A percentile compares a stretch with the other conserved stretches of the same genome.
phyloP scores from a whole-genome alignment of 2,113 vertebrate species.

The Callaeas wilsoni region DNA sequence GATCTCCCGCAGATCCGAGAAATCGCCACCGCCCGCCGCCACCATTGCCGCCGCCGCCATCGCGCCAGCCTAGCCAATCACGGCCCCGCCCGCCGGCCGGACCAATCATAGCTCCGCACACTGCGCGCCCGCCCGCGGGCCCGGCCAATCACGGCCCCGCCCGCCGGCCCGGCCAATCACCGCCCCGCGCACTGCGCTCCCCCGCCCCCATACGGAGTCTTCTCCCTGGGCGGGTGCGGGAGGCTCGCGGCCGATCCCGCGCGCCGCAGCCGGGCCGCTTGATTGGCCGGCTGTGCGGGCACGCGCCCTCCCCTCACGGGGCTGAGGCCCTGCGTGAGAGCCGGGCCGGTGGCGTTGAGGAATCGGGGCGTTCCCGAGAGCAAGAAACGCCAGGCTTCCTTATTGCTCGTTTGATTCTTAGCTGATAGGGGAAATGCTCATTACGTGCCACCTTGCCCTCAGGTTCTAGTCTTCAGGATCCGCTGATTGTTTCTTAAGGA shows the following conservation, averaged over 20 bases:
- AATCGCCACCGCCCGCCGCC: conserved; percentile 45
- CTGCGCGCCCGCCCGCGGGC: accelerated
- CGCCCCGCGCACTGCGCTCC: neutral
- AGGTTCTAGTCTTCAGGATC: neutral
- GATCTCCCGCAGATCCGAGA: conserved; percentile 87
- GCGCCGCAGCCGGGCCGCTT: neutral
- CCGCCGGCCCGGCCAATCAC: neutral
- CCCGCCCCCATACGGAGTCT: neutral
- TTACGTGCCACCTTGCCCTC: too few species aligned
- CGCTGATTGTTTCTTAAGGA: neutral
- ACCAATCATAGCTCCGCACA: neutral
- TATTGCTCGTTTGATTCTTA: neutral
- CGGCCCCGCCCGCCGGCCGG: too few species aligned
- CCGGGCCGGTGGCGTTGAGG: too few species aligned
- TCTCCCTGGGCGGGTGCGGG: neutral
- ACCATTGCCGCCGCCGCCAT: conserved; percentile 74
- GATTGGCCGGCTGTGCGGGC: neutral
- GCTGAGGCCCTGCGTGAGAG: too few species aligned
- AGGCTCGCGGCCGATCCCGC: neutral
- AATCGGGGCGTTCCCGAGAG: accelerated
- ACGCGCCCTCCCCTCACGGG: too few species aligned
- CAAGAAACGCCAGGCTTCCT: accelerated
- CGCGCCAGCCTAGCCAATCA: neutral
- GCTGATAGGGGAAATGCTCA: neutral
- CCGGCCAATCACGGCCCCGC: neutral